Conservation (phyloP, 2,888 invertebrate species). For the Cyclophora punctaria region DNA sequence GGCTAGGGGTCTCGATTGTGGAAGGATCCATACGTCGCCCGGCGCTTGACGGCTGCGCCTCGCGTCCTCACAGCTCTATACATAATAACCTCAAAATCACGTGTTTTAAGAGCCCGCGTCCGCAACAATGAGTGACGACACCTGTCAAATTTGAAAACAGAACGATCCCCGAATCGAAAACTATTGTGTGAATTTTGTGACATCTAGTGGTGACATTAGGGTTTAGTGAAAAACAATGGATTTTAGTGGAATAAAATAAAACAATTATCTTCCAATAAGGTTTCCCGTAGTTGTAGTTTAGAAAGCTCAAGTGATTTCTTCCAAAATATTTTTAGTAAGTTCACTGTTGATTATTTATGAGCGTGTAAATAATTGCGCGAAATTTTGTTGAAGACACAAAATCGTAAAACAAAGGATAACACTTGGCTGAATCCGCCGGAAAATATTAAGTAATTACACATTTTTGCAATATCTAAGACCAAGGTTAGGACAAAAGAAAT, state of each 20-base stretch:
- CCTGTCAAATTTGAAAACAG: conserved; percentile 5
- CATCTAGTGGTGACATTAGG: conserved; percentile 39
- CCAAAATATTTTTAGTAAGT: conserved; percentile 13
- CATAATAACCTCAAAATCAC: conserved; percentile 38
- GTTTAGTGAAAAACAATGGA: conserved; percentile 29
- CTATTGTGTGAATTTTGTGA: conserved; percentile 38
- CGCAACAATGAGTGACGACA: conserved; percentile 18
- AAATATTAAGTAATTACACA: no score
- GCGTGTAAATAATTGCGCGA: no score
- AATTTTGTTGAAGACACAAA: no score
- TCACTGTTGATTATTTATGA: no score
- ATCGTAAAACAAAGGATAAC: no score
- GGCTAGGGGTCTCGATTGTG: conserved; percentile 52
- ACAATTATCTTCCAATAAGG: conserved; percentile 37
- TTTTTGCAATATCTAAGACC: no score
- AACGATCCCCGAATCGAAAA: conserved; percentile 11
- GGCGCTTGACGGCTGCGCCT: conserved; percentile 70
- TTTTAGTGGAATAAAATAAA: conserved; percentile 17
- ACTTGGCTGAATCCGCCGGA: no score
- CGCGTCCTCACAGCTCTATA: conserved; percentile 40
- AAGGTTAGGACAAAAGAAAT: no score
- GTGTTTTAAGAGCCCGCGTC: conserved; percentile 28
- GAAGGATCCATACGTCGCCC: conserved; percentile 60
- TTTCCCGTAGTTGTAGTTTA: conserved; percentile 22
- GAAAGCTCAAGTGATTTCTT: conserved; percentile 28